Conservation (phyloP, 2,888 invertebrate genomes). For the Harmothoe impar region DNA sequence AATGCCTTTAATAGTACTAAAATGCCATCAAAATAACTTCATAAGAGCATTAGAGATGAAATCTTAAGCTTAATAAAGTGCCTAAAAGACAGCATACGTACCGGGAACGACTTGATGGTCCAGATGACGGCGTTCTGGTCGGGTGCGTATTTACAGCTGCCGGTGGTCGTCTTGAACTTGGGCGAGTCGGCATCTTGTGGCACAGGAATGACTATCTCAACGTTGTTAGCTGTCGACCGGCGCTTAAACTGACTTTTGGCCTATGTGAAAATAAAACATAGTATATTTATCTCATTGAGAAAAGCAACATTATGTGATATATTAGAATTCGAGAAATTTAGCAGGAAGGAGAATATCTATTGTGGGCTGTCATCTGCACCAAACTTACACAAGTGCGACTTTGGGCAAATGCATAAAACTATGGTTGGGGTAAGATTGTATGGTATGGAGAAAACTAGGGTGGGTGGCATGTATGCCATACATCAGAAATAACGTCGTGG, state of each 20-base stretch:
- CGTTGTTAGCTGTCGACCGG: conserved; percentile 98
- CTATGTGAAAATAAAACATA: conserved; percentile 74
- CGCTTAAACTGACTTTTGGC: conserved; percentile 97
- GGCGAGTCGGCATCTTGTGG: conserved; percentile 96
- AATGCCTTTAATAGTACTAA: no score
- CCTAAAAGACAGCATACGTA: no score
- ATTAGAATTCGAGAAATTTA: background rate
- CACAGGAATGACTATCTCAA: conserved; percentile 90
- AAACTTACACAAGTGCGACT: no score
- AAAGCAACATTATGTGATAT: background rate
- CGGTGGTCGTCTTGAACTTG: conserved; percentile 98
- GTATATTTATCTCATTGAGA: no score
- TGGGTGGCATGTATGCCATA: no score
- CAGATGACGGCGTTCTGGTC: conserved; percentile 98
- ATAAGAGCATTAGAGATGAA: no score
- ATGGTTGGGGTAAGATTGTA: no score
- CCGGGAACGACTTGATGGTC: conserved; percentile 97
- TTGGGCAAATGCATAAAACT: no score
- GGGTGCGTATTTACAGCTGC: conserved; percentile 98
- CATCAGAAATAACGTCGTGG: no score
- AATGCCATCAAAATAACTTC: no score
- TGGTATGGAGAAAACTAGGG: no score
- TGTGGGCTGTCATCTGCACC: background rate
- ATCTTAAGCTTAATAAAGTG: no score
- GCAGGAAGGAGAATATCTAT: background rate